Evolutionary conservation across 1,140 invertebrate genomes (phyloP), one percentile per base, ranked within the genome.

Genomic region (Saccostrea cuccullata): DNA sequence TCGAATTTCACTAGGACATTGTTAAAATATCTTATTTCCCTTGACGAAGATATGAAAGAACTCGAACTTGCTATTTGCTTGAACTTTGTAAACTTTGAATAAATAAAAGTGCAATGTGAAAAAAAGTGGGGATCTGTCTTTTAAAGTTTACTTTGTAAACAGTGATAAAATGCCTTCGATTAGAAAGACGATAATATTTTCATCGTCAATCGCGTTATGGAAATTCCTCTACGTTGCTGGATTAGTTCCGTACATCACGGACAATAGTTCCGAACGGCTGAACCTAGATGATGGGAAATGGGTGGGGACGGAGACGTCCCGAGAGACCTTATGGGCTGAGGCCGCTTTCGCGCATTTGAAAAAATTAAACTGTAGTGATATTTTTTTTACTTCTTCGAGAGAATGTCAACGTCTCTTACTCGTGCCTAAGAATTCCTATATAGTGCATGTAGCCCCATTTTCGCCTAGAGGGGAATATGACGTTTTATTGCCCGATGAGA

Each of bases 401-500:
- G 93, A 92, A 84, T 93, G 93, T 86, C 55, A 86, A 17, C 55
- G 87, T 6, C 58, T 94, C 55, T 58, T 91, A 36, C 70, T 70
- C 5, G n/a, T 93, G 6, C 90, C 88, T 4, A 91, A 90, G 70
- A 85, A 88, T 1, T 87, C 90, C 0, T 89, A 92, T 77, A 92
- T 91, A 56, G 88, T 94, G 67, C 91, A 94, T 89, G 55, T 94
- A 58, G 94, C 94, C 9, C 86, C 90, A 13, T 90, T 90, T 58
- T 90, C 91, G 3, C 58, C 88, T 3, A 84, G 90, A 60, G 92
- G 92, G 55, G 88, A 91, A 17, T 92, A 94, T 55, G 70, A 90
- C 9, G 94, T 94, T 8, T 91, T 95, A 12, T 89, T 96, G 26
- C 95, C 95, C 0, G 96, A 96, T 83, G 94, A 94, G 26, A 92